Conservation (phyloP, 2,888 invertebrate genomes). For the Orchesellides sinensis region DNA sequence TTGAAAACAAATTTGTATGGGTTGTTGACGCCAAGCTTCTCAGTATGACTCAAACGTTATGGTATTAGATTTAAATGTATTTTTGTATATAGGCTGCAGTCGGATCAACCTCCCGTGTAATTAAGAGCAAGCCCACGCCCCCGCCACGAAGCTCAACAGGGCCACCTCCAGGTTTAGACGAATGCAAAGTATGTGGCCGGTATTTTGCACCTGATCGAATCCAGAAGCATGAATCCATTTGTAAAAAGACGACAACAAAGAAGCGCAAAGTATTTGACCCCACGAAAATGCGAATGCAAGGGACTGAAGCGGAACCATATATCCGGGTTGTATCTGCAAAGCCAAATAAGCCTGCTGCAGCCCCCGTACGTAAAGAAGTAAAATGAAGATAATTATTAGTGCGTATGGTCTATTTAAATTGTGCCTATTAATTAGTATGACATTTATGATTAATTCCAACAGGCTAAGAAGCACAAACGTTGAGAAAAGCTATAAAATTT, state of each 20-base stretch:
- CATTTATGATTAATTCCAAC: not conserved
- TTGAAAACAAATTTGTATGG: not conserved
- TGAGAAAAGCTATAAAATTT: too few species aligned
- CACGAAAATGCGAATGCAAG: slow-evolving; percentile 91
- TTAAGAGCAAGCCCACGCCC: slow-evolving; percentile 50
- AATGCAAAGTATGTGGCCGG: slow-evolving; percentile 87
- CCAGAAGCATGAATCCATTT: slow-evolving; percentile 89
- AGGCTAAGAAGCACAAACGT: slow-evolving; percentile 76
- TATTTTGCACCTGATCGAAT: slow-evolving; percentile 89
- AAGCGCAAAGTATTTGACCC: slow-evolving; percentile 95
- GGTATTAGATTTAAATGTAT: not conserved
- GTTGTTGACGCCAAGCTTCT: not conserved
- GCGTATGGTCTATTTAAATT: not conserved
- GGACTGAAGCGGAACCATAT: slow-evolving; percentile 88
- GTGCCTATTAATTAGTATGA: not conserved
- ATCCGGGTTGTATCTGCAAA: slow-evolving; percentile 70
- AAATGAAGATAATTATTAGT: too few species aligned
- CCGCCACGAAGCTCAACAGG: slow-evolving; percentile 74
- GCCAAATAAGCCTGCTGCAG: slow-evolving; percentile 46
- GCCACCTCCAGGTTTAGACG: slow-evolving; percentile 78
- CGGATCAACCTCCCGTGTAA: slow-evolving; percentile 17
- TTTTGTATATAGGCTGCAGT: not conserved
- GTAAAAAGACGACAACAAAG: slow-evolving; percentile 82
- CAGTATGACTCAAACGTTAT: not conserved
- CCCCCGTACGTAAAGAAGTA: too few species aligned